Conservation (phyloP, 2,888 invertebrate genomes). For the Laothoe populi region DNA sequence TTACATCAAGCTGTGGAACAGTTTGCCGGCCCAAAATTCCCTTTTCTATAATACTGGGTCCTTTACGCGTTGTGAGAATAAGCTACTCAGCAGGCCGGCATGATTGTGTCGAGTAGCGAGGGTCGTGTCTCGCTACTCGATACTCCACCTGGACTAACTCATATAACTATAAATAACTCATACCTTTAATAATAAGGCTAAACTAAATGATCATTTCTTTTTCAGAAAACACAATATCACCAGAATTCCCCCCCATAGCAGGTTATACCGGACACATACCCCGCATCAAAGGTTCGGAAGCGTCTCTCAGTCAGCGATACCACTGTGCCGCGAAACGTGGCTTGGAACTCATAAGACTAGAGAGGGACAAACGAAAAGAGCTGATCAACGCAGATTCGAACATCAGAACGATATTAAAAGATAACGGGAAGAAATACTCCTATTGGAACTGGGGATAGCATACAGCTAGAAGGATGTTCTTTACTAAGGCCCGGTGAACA, state of each 20-base stretch:
- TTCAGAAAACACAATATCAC: conserved; percentile 87
- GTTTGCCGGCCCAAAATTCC: no score
- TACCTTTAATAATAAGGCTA: no score
- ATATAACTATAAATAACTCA: no score
- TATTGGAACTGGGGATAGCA: conserved; percentile 84
- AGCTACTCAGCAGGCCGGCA: no score
- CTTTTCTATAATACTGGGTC: no score
- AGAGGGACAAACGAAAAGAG: conserved; percentile 78
- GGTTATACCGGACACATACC: conserved; percentile 91
- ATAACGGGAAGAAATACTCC: conserved; percentile 72
- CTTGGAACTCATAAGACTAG: conserved; percentile 84
- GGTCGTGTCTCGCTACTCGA: no score
- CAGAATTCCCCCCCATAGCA: conserved; percentile 89
- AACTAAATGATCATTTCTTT: conserved; percentile 31
- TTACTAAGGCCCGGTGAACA: conserved; percentile 74
- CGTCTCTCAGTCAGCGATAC: conserved; percentile 88
- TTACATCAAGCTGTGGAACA: no score
- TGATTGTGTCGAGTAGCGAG: no score
- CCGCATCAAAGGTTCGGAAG: conserved; percentile 87
- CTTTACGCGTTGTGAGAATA: no score
- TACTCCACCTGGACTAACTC: no score
- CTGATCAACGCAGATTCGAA: conserved; percentile 68
- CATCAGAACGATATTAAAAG: conserved; percentile 70
- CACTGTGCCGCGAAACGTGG: conserved; percentile 88
- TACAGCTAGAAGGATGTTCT: conserved; percentile 83